Base-by-base conservation (phyloP, 1,140 invertebrate species). In the Zaprionus gabonicus region DNA sequence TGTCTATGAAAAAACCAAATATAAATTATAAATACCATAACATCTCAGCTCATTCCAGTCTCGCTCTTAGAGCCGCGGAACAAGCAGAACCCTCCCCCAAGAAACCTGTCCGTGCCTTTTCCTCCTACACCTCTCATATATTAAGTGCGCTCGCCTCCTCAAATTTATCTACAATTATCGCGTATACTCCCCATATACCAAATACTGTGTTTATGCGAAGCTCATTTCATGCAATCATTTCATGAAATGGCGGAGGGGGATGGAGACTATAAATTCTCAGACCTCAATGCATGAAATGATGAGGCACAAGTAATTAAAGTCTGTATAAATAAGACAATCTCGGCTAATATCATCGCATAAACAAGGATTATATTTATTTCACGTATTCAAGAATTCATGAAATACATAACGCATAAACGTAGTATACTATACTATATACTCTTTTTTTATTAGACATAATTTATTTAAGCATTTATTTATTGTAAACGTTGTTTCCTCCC, bases 71-170 rank as follows among this genome's bases (percentile, higher is more conserved):
- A 67, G n/a, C 55, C 20, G 3, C 12, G 59, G 31, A 60, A 10
- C 13, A 34, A 13, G 27, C 20, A 56, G 49, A 20, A 60, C 36
- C 28, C 55, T 7, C 49, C 41, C 25, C 44, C n/a, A 31, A 10
- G 49, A 62, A 58, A 57, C 34, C 63, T 23, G 23, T 60, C 67
- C 58, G 41, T 46, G 41, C 41, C n/a, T 46, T n/a, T 17, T 51
- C 59, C 56, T 38, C 23, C 63, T 5, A 27, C 36, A n/a, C 49
- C 63, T 31, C 65, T 86, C 81, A 87, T 88, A 76, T 70, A 62
- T 73, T 78, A 88, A 84, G 81, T 62, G 69, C 84, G 69, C 84
- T 87, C 83, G 83, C 78, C 78, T 82, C 7, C 68, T 81, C 67
- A 63, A 78, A 56, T 82, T 80, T 82, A 82, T 83, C 80, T 80